These are phyloP conservation scores for Sebastes kiyomatsui DNA, from an alignment of 2,797 vertebrate species.

Conservation along the genomic window DNA sequence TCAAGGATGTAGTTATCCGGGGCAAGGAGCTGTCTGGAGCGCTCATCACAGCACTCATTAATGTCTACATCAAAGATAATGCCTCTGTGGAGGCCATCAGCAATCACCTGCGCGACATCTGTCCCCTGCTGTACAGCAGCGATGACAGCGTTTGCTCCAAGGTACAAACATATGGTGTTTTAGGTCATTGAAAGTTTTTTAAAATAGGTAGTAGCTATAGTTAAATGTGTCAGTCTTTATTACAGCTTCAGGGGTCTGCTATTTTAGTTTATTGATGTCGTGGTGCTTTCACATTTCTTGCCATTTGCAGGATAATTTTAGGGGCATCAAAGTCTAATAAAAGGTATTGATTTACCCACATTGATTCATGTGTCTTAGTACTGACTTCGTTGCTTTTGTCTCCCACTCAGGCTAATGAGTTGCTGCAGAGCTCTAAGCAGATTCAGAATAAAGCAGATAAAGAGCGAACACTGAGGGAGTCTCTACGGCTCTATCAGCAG, in stretches of 20 bases:
- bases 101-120: conserved; percentile 92
- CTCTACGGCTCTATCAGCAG: conserved; percentile 93
- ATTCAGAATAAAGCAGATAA: conserved; percentile 92
- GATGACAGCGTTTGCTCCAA: conserved; percentile 97
- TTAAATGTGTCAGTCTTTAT: neutral
- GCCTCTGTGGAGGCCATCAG: conserved; percentile 95
- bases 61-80: conserved; percentile 96
- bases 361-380: conserved; percentile 24
- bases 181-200: neutral
- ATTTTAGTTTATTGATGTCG: neutral
- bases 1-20: conserved; percentile 93
- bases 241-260: neutral
- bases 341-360: conserved; percentile 21
- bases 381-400: conserved; percentile 29
- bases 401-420: conserved; percentile 91
- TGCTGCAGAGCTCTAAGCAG: conserved; percentile 93
- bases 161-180: conserved; percentile 71
- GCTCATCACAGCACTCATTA: conserved; percentile 94
- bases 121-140: conserved; percentile 94
- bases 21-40: conserved; percentile 94
- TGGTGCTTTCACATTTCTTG: conserved; percentile 1
- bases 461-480: conserved; percentile 92
- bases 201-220: neutral
- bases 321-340: conserved; percentile 5
- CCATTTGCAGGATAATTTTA: conserved; percentile 8